Evolutionary conservation across 1,140 invertebrate species (phyloP).

Genomic region (Ectropis grisescens): DNA sequence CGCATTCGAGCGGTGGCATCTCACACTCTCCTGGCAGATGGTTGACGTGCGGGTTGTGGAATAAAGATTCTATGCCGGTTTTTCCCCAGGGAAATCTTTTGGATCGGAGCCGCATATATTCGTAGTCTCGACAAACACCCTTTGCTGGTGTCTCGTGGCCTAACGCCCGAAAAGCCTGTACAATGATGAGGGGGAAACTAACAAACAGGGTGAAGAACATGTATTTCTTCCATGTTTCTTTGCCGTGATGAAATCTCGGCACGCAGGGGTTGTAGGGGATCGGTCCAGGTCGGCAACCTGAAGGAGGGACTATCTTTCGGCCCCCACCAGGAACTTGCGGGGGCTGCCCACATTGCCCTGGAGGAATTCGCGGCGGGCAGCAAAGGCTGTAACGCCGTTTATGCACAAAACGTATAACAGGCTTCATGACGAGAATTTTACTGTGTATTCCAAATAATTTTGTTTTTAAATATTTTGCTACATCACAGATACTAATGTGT

Average conservation of each 20-base stretch:
- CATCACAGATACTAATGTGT: too few species aligned
- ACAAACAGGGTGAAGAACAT: slow-evolving; percentile 35
- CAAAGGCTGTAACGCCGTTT: slow-evolving; percentile 26
- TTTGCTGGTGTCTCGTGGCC: slow-evolving; percentile 22
- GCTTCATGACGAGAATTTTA: too few species aligned
- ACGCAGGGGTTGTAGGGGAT: slow-evolving; percentile 46
- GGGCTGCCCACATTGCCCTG: slow-evolving; percentile 16
- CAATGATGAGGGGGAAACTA: slow-evolving; percentile 35
- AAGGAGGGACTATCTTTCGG: slow-evolving; percentile 21
- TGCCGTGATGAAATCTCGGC: slow-evolving; percentile 29
- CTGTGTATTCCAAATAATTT: too few species aligned
- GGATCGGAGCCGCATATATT: slow-evolving; percentile 47
- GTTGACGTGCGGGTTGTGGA: slow-evolving; percentile 87
- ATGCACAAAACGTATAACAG: too few species aligned
- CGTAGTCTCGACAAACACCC: slow-evolving; percentile 43
- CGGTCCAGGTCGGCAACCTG: slow-evolving; percentile 21
- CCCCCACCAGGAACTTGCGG: slow-evolving; percentile 15
- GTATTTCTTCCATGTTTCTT: slow-evolving; percentile 40
- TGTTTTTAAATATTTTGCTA: too few species aligned
- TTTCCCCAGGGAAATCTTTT: slow-evolving; percentile 89
- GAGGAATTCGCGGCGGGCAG: slow-evolving; percentile 22
- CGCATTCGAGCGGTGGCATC: slow-evolving; percentile 35
- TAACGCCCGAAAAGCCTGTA: slow-evolving; percentile 25
- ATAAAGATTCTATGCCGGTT: slow-evolving; percentile 83
- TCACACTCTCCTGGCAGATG: slow-evolving; percentile 85